These are phyloP conservation scores for Drosophila melanosoma DNA, from an alignment of 2,888 invertebrate species.

Conservation along the genomic window DNA sequence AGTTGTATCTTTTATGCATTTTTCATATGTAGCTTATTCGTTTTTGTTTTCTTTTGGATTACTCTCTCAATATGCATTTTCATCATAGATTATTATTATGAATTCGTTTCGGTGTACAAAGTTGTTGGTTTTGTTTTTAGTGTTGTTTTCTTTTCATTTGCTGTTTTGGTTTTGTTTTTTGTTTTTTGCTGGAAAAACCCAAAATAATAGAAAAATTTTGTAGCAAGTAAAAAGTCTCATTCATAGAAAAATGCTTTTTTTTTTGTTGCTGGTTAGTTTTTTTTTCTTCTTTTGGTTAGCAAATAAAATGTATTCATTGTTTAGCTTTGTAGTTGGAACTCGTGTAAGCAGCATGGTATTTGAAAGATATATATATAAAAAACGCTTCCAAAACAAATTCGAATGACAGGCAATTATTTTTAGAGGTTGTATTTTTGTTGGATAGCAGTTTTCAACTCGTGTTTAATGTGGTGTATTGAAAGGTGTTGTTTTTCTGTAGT, in stretches of 20 bases:
- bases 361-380: constrained; percentile 31
- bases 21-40: constrained; percentile 56
- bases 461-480: constrained; percentile 34
- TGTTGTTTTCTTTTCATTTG: constrained; percentile 64
- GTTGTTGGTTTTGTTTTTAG: constrained; percentile 78
- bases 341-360: constrained; percentile 58
- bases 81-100: constrained; percentile 71
- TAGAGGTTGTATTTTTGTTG: constrained; percentile 25
- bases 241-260: constrained; percentile 20
- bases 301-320: constrained; percentile 52
- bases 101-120: constrained; percentile 84
- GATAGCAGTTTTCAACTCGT: constrained; percentile 78
- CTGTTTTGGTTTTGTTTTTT: constrained; percentile 14
- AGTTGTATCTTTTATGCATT: constrained; percentile 59
- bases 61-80: constrained; percentile 68
- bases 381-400: constrained; percentile 9
- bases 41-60: constrained; percentile 46
- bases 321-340: constrained; percentile 59
- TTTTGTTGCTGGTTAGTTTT: background rate
- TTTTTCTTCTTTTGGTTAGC: constrained; percentile 35
- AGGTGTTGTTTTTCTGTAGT: constrained; percentile 26
- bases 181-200: constrained; percentile 44
- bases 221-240: constrained; percentile 42
- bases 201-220: constrained; percentile 45
- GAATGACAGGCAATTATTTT: constrained; percentile 6